Conservation (phyloP, 2,113 vertebrate genomes). For the Empidonax alnorum region DNA sequence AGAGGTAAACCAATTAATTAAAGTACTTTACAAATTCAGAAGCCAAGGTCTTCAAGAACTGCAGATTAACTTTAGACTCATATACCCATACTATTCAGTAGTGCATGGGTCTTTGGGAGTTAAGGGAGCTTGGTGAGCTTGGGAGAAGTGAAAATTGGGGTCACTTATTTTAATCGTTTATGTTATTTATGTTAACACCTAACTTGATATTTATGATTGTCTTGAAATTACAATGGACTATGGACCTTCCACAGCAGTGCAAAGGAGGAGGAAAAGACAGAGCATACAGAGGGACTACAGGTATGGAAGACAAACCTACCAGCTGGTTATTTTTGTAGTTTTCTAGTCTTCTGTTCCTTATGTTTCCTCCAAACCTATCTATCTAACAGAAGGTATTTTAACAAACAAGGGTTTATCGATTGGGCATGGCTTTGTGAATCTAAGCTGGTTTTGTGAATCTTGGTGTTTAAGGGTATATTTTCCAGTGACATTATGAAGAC, state of each 20-base stretch:
- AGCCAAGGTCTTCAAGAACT: background rate
- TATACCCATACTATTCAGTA: background rate
- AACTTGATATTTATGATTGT: background rate
- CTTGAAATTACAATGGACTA: background rate
- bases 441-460: background rate
- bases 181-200: background rate
- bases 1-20: background rate
- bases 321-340: background rate
- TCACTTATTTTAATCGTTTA: background rate
- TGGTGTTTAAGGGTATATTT: background rate
- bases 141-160: background rate
- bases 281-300: background rate
- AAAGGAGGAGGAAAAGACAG: background rate
- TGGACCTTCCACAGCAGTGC: background rate
- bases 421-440: background rate
- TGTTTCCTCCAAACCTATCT: background rate
- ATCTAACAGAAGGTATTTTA: background rate
- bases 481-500: background rate
- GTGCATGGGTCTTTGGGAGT: background rate
- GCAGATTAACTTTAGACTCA: background rate
- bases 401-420: background rate
- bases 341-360: background rate
- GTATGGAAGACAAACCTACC: background rate
- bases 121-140: background rate
- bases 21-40: background rate